Conservation (phyloP, 2,888 invertebrate genomes). For the Morpho helenor region DNA sequence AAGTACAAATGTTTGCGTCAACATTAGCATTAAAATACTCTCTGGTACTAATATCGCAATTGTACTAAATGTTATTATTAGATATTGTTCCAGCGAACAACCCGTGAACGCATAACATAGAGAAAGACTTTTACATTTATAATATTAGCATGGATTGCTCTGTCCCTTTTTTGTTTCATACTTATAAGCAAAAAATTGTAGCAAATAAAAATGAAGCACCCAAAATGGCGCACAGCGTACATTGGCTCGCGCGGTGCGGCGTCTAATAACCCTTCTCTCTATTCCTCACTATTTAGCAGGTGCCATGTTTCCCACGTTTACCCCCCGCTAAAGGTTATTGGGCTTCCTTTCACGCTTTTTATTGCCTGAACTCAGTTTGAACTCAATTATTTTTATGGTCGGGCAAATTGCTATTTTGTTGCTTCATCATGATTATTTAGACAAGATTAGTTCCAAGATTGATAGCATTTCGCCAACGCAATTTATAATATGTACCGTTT, state of each 20-base stretch:
- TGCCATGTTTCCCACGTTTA: conserved; percentile 65
- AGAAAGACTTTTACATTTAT: too few relatives aligned
- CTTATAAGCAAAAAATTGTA: background rate
- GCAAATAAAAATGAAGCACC: conserved; percentile 12
- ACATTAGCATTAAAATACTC: too few relatives aligned
- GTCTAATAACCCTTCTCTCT: conserved; percentile 65
- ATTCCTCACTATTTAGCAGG: conserved; percentile 67
- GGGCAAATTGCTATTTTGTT: conserved; percentile 77
- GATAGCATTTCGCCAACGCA: conserved; percentile 54
- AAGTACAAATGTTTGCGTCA: too few relatives aligned
- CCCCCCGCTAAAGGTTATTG: conserved; percentile 71
- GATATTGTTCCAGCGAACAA: too few relatives aligned
- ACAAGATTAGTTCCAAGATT: conserved; percentile 70
- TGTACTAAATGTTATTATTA: too few relatives aligned
- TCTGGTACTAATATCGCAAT: too few relatives aligned
- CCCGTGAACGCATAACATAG: too few relatives aligned
- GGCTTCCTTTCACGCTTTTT: conserved; percentile 76
- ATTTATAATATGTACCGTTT: conserved; percentile 32
- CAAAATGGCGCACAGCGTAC: conserved; percentile 18
- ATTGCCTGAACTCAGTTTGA: conserved; percentile 77
- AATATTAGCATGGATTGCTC: too few relatives aligned
- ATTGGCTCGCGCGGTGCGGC: conserved; percentile 45
- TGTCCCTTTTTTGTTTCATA: too few relatives aligned
- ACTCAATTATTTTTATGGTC: conserved; percentile 79
- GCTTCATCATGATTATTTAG: conserved; percentile 75